A percentile compares a stretch with the other conserved stretches of the same genome.
phyloP scores from a whole-genome alignment of 1,140 invertebrate genomes.

The Pseudomyrmex gracilis region DNA sequence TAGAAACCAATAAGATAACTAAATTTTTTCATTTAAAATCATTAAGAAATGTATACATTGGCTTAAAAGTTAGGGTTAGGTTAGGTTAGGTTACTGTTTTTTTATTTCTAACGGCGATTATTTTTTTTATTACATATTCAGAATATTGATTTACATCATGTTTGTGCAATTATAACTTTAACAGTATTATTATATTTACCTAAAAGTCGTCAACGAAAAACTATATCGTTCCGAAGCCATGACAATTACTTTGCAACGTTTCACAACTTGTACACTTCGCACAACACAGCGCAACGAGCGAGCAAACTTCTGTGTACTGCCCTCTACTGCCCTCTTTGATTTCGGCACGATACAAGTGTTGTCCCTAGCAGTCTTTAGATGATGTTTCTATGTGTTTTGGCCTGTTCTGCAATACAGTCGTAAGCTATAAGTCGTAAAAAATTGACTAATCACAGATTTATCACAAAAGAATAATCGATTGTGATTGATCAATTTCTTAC shows the following conservation, averaged over 20 bases:
- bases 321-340: too few relatives aligned
- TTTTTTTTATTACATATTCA: background rate
- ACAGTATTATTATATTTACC: slow-evolving; percentile 87
- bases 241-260: slow-evolving; percentile 85
- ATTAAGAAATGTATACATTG: background rate
- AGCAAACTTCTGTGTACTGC: too few relatives aligned
- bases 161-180: background rate
- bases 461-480: too few relatives aligned
- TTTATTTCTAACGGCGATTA: background rate
- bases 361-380: too few relatives aligned
- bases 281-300: too few relatives aligned
- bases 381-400: too few relatives aligned
- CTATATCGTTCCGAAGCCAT: slow-evolving; percentile 99
- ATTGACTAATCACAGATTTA: too few relatives aligned
- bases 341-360: too few relatives aligned
- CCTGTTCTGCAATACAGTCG: too few relatives aligned
- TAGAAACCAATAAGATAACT: background rate
- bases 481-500: too few relatives aligned
- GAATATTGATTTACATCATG: slow-evolving; percentile 1
- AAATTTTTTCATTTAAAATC: slow-evolving; percentile 15
- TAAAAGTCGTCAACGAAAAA: slow-evolving; percentile 99
- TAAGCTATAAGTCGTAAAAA: too few relatives aligned
- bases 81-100: slow-evolving; percentile 25
- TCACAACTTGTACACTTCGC: background rate
- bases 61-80: slow-evolving; percentile 40